Base-by-base conservation (phyloP, 2,888 invertebrate genomes). In the Melolontha melolontha region DNA sequence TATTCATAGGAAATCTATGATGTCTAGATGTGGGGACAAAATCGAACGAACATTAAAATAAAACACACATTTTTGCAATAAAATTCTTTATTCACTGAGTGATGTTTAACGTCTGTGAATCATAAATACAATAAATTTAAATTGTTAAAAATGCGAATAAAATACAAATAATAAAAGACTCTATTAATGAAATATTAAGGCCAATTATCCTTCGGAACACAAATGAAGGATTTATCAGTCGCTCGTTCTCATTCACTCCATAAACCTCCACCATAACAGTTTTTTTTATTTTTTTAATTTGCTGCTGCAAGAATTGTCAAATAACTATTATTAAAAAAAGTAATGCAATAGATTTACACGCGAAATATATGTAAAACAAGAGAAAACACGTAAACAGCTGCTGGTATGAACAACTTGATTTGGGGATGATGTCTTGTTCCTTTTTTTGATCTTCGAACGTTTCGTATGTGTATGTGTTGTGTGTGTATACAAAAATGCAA, bases 171-270 rank as follows among this genome's bases (percentile, higher is more conserved):
- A 65, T 59, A 66, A 80, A 59, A 59, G 47, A 59, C 47, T 79
- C 81, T 80, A 81, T 80, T 80, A 79, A 79, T 78, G 78, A 75
- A 75, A 78, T 74, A 76, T 79, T 79, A 81, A 81, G 80, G 80
- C 80, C 79, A 76, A 80, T 77, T 68, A 59, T 57, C 47, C 44
- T 54, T 17, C 17, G 27, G 17, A 40, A 41, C 63, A 52, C 44
- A 22, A 22, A 57, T 64, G 55, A 50, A 51, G 51, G 47, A 66
- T 54, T 59, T 57, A 34, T 41, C 57, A 66, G 63, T 49, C 55
- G 44, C 68, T 63, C 64, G 65, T 69, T 66, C 67, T 66, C 70
- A 70, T 66, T 73, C 70, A 68, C 64, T 67, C 65, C 66, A 29
- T 29, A 74, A 76, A 79, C 79, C 80, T 76, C 80, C 80, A 80